Conservation (phyloP, 2,797 vertebrate genomes). For the Falco concolor region DNA sequence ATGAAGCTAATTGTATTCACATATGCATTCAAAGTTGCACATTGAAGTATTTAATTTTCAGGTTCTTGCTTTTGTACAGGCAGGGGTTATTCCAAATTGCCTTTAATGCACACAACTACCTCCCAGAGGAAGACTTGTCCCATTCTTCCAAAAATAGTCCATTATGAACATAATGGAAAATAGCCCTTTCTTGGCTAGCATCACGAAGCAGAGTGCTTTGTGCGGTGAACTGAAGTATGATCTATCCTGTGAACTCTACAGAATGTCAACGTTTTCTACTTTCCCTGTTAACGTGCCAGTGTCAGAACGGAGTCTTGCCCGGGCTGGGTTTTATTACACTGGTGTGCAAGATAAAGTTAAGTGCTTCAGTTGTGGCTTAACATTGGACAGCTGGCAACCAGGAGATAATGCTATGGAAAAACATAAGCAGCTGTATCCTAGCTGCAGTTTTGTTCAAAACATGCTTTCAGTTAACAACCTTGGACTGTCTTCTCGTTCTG, state of each 20-base stretch:
- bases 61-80: conserved; percentile 19
- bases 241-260: conserved; percentile 88
- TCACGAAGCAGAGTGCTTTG: conserved; percentile 77
- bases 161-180: conserved; percentile 86
- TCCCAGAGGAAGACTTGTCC: conserved; percentile 82
- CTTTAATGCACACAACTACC: conserved; percentile 80
- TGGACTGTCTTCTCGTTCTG: conserved; percentile 82
- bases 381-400: conserved; percentile 88
- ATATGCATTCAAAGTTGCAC: background rate
- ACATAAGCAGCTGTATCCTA: conserved; percentile 86
- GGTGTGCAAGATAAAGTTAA: conserved; percentile 88
- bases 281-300: conserved; percentile 81
- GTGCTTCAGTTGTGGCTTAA: conserved; percentile 90
- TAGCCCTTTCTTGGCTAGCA: conserved; percentile 75
- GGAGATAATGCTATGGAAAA: conserved; percentile 91
- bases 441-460: conserved; percentile 89
- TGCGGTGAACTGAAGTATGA: conserved; percentile 86
- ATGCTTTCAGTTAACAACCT: conserved; percentile 78
- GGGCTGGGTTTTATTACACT: conserved; percentile 95
- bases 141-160: conserved; percentile 30
- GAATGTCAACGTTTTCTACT: conserved; percentile 90
- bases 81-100: conserved; percentile 11
- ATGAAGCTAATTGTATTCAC: background rate
- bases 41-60: conserved; percentile 23
- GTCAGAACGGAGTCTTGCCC: conserved; percentile 89